phyloP scores from a whole-genome alignment of 1,140 invertebrate genomes.

The Leucophenga varia region DNA sequence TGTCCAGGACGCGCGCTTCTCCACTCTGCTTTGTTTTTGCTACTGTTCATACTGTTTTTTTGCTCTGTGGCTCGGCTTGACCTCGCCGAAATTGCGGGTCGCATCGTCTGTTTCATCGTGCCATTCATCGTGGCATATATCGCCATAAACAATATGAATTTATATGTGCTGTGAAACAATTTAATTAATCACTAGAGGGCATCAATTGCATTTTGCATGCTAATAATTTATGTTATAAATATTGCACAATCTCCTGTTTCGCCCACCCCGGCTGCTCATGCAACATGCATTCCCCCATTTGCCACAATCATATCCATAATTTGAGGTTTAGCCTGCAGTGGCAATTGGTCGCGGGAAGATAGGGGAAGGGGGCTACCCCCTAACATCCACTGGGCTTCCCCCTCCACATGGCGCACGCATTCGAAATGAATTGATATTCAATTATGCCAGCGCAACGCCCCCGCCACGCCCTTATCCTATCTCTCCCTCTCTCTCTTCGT shows the following conservation, averaged over 20 bases:
- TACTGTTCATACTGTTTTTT: too few species aligned
- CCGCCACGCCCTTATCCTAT: too few species aligned
- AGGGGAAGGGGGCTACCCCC: neutral
- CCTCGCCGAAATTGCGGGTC: constrained; percentile 21
- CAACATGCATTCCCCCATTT: neutral
- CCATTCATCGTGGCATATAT: constrained; percentile 13
- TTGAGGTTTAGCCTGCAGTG: constrained; percentile 20
- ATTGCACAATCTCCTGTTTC: constrained; percentile 30
- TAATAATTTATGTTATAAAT: constrained; percentile 50
- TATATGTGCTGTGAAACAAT: constrained; percentile 47
- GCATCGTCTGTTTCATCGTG: neutral
- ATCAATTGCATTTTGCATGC: constrained; percentile 51
- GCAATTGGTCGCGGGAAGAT: neutral
- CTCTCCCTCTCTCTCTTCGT: neutral
- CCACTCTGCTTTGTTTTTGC: constrained; percentile 8
- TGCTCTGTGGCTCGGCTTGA: constrained; percentile 16
- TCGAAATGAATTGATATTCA: constrained; percentile 50
- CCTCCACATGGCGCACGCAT: constrained; percentile 16
- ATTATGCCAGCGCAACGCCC: constrained; percentile 39
- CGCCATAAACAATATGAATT: constrained; percentile 48
- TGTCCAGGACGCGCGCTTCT: constrained; percentile 5
- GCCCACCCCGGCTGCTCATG: neutral
- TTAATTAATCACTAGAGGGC: constrained; percentile 52
- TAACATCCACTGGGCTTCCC: neutral
- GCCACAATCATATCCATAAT: constrained; percentile 23